Evolutionary conservation across 2,797 vertebrate species (phyloP), one percentile per base, ranked within the genome.

Genomic region (Catamblyrhynchus diadema): DNA sequence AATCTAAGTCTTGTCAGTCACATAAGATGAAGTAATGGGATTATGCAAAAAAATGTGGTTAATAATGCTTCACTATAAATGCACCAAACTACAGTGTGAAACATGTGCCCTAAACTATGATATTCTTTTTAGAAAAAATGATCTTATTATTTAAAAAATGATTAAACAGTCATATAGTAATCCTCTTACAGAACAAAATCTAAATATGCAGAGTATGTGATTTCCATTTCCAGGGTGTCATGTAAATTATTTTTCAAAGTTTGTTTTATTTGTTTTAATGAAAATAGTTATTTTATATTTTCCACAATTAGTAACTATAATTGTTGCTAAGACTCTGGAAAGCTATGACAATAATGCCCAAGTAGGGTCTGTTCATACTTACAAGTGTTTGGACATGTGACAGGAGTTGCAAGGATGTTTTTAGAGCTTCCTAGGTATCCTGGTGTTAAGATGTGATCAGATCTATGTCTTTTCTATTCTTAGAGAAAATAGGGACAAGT

Each of bases 1-100:
- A 95, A 72, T 60, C 32, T 85, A 86, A 92, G 51, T 65, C 80
- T 39, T 80, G 45, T 86, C 80, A 92, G 42, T 79, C 67, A 33
- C 24, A 56, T 61, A 61, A 59, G 71, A 80, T 35, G 15, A 74
- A 91, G 61, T 67, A 96, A 96, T 70, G 21, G 8, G 19, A 86
- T 96, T 86, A 81, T 53, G 27, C 35, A 95, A 88, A 59, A 59
- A 84, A 93, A 72, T 22, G 8, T 44, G 27, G 10, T 81, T 61
- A 79, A 90, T 81, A 39, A 45, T 70, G 12, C 7, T 87, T 93
- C 57, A 32, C 24, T 74, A 56, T 48, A 61, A 90, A 74, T 39
- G 24, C 2, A 1, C 30, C 35, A 24, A 56, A 88, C 62, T 21
- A 85, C 28, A 61, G 30, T 69, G n/a, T 77, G 44, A 92, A 95